These are phyloP conservation scores for Nemotelus nigrinus DNA, from an alignment of 2,888 invertebrate genomes.

Conservation along the genomic window DNA sequence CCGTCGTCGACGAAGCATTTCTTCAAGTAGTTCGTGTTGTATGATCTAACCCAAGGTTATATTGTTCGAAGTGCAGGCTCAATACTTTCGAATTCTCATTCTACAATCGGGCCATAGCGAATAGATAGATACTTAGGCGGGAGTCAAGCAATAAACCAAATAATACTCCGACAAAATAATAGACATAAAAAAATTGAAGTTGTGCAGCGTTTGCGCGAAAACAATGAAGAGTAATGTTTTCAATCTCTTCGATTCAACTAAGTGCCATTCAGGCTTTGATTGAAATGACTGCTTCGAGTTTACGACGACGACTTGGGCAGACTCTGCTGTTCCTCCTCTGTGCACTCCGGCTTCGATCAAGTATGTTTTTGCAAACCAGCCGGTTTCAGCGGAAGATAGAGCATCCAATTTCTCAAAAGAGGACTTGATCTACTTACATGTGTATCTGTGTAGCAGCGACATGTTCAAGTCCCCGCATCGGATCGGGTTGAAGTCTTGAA, in stretches of 20 bases:
- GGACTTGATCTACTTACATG: too few relatives aligned
- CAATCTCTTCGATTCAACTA: constrained; percentile 24
- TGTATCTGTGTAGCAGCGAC: too few relatives aligned
- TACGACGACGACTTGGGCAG: too few relatives aligned
- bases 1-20: background rate
- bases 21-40: constrained; percentile 20
- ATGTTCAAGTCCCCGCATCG: too few relatives aligned
- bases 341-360: too few relatives aligned
- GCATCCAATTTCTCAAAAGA: too few relatives aligned
- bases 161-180: background rate
- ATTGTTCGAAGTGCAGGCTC: background rate
- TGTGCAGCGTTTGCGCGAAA: background rate
- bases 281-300: background rate
- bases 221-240: constrained; percentile 5
- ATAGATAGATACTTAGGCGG: background rate
- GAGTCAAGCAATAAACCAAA: background rate
- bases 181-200: background rate
- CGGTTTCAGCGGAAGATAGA: too few relatives aligned
- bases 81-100: constrained; percentile 14
- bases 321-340: too few relatives aligned
- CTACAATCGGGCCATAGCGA: background rate
- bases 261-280: constrained; percentile 15
- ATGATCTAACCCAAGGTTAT: constrained; percentile 25
- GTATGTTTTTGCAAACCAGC: too few relatives aligned
- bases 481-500: background rate